Conservation (phyloP, 2,113 vertebrate genomes). For the Ardeotis arabs region DNA sequence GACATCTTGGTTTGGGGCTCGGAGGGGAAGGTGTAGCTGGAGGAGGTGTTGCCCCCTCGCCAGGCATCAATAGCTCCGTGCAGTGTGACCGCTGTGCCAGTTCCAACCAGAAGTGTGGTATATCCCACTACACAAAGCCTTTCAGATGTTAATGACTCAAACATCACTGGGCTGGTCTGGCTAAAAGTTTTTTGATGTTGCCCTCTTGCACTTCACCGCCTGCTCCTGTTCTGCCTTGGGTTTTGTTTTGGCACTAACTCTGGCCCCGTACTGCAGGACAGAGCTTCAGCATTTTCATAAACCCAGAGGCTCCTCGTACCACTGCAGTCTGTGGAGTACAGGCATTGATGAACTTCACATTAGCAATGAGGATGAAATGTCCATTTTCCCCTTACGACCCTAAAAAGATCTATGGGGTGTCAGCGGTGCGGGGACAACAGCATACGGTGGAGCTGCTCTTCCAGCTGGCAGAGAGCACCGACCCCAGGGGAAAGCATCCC, state of each 20-base stretch:
- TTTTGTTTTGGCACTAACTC: neutral
- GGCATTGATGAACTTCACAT: neutral
- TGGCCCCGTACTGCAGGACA: neutral
- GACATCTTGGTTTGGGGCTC: neutral
- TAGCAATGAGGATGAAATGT: neutral
- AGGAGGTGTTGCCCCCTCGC: neutral
- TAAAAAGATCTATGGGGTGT: neutral
- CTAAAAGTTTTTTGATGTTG: neutral
- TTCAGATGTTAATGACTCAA: neutral
- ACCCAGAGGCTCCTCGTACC: neutral
- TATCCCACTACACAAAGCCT: neutral
- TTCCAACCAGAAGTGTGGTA: neutral
- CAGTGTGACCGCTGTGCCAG: neutral
- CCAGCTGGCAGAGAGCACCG: neutral
- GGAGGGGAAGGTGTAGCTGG: neutral
- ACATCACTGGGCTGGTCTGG: neutral
- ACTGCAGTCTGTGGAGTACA: neutral
- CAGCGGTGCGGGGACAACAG: fast-evolving
- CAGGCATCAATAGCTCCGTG: neutral
- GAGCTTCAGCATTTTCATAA: neutral
- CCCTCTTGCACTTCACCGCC: neutral
- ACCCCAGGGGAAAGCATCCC: neutral
- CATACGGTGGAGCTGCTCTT: neutral
- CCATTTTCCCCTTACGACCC: neutral
- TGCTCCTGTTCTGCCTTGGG: neutral